Percentiles rank a stretch among this genome's conserved stretches.
phyloP scores from a whole-genome alignment of 2,113 vertebrate species.

The Macroglossus sobrinus region DNA sequence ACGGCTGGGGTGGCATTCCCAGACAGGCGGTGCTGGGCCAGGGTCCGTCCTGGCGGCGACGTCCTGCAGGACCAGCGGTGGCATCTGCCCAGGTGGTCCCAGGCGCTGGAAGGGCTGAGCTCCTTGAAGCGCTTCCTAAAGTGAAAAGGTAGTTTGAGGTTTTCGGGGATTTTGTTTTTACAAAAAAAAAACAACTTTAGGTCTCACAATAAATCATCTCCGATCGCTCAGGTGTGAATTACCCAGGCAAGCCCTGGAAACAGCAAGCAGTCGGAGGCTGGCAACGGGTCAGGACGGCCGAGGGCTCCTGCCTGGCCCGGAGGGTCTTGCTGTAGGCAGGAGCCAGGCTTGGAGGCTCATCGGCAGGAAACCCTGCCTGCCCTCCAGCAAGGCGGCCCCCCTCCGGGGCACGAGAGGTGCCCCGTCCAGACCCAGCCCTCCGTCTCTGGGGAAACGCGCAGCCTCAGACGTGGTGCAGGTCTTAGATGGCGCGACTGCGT shows the following conservation, averaged over 20 bases:
- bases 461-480: neutral
- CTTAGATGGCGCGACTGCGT: fast-evolving
- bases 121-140: neutral
- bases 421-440: fast-evolving
- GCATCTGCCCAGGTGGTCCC: neutral
- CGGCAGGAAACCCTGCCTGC: neutral
- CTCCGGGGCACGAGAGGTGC: neutral
- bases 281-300: neutral
- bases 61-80: neutral
- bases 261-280: neutral
- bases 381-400: too few relatives aligned
- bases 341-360: neutral
- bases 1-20: neutral
- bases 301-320: neutral
- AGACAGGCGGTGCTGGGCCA: constrained; percentile 45
- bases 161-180: neutral
- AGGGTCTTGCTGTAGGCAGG: neutral
- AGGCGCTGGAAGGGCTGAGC: neutral
- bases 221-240: neutral
- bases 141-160: neutral
- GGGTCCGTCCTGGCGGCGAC: constrained; percentile 34
- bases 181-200: neutral
- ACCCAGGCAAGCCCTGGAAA: neutral
- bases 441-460: fast-evolving
- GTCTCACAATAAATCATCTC: neutral